phyloP scores from a whole-genome alignment of 2,888 invertebrate species.

The Eucera pruinosa region DNA sequence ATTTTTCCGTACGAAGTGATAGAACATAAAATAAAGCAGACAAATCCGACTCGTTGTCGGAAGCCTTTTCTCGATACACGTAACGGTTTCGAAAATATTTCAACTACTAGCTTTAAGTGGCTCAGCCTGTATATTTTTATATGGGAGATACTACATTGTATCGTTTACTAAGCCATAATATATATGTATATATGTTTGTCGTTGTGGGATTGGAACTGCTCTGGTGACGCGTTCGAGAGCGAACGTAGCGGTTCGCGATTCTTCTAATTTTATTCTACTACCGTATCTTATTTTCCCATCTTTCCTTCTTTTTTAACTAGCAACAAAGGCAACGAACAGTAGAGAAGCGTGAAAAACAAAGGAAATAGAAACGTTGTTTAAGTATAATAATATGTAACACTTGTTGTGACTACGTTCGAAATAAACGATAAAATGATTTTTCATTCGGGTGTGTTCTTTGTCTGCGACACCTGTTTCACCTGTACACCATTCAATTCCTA shows the following conservation, averaged over 20 bases:
- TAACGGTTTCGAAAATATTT: too few species aligned
- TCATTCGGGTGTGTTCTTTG: not conserved
- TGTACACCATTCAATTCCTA: too few species aligned
- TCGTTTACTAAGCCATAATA: constrained; percentile 49
- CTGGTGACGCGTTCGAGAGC: constrained; percentile 17
- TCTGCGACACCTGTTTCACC: not conserved
- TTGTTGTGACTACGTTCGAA: constrained; percentile 18
- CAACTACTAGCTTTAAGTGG: too few species aligned
- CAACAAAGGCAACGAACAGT: not conserved
- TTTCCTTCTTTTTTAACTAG: not conserved
- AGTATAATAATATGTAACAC: constrained; percentile 8
- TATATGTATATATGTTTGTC: constrained; percentile 31
- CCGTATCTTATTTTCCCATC: not conserved
- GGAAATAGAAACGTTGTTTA: not conserved
- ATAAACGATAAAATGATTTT: constrained; percentile 27
- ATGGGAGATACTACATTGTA: constrained; percentile 43
- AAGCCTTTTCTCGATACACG: too few species aligned
- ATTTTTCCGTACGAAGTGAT: too few species aligned
- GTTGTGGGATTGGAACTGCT: constrained; percentile 41
- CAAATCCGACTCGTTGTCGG: too few species aligned
- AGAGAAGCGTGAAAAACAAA: constrained; percentile 9
- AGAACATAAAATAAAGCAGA: too few species aligned
- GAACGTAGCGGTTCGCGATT: constrained; percentile 12
- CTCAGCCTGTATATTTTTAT: constrained; percentile 42
- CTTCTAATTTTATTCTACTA: not conserved